A percentile compares a stretch with the other conserved stretches of the same genome.
Evolutionary conservation across 2,888 invertebrate species (phyloP).

Genomic region (Trisateles emortualis): DNA sequence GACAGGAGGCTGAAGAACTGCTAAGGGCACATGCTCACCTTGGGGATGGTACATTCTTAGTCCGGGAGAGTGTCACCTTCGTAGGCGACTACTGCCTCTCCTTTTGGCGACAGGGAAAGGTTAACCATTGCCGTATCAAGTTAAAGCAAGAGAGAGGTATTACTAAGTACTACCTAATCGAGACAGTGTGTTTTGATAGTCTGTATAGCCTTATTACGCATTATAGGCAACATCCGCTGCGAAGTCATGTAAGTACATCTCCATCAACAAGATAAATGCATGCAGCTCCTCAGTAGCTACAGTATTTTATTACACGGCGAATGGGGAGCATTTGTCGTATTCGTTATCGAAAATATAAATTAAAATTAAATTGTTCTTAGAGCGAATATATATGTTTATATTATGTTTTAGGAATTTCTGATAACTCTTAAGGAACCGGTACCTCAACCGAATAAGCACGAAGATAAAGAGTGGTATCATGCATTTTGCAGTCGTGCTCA

Average conservation of each 20-base stretch:
- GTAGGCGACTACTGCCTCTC: conserved; percentile 98
- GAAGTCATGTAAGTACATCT: conserved; percentile 91
- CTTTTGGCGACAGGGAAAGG: conserved; percentile 96
- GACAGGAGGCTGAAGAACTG: conserved; percentile 93
- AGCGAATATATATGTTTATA: not conserved
- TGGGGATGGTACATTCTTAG: conserved; percentile 97
- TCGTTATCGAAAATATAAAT: too few species aligned
- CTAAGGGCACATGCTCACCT: conserved; percentile 92
- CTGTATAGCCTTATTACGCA: conserved; percentile 96
- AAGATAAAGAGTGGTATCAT: conserved; percentile 97
- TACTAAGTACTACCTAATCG: conserved; percentile 96
- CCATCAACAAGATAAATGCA: not conserved
- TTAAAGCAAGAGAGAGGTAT: conserved; percentile 95
- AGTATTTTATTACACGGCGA: not conserved
- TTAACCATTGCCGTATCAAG: conserved; percentile 97
- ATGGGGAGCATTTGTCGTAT: too few species aligned
- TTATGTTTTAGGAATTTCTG: conserved; percentile 90
- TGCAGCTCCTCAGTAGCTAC: not conserved
- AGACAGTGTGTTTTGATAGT: conserved; percentile 95
- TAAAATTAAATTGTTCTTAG: too few species aligned
- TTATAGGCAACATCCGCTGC: conserved; percentile 94
- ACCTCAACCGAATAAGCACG: conserved; percentile 97
- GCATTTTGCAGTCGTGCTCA: conserved; percentile 92
- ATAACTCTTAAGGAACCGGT: conserved; percentile 96
- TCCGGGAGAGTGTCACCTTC: conserved; percentile 97